Evolutionary conservation across 2,113 vertebrate genomes (phyloP).

Genomic region (Neomonachus schauinslandi): DNA sequence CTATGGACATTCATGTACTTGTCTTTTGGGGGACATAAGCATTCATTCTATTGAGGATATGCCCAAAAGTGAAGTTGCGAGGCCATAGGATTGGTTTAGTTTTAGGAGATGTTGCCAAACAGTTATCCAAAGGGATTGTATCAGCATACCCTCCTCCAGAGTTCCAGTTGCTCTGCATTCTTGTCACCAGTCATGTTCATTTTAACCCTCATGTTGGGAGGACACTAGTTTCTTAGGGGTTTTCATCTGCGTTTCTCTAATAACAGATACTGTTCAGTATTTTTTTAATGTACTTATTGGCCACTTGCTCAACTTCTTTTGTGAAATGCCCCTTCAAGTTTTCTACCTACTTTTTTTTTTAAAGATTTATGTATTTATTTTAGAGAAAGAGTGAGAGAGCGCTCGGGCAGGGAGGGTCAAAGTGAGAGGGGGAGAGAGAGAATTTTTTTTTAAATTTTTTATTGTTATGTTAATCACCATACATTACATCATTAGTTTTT

Average conservation of each 20-base stretch:
- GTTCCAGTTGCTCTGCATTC: neutral
- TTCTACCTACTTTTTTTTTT: neutral
- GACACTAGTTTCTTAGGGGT: neutral
- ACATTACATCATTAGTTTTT: too few species aligned
- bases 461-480: too few species aligned
- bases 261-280: neutral
- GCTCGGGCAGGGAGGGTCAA: neutral
- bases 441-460: neutral
- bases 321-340: neutral
- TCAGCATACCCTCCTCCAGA: neutral
- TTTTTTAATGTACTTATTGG: neutral
- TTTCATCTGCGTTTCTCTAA: neutral
- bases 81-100: neutral
- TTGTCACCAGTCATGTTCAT: neutral
- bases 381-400: neutral
- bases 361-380: neutral
- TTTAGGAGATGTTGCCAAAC: neutral
- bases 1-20: neutral
- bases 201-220: neutral
- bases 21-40: neutral
- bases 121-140: neutral
- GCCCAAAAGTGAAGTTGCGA: neutral
- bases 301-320: neutral
- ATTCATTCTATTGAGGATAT: neutral
- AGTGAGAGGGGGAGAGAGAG: neutral